phyloP scores from a whole-genome alignment of 2,797 vertebrate species.

The Xerus rutilus region DNA sequence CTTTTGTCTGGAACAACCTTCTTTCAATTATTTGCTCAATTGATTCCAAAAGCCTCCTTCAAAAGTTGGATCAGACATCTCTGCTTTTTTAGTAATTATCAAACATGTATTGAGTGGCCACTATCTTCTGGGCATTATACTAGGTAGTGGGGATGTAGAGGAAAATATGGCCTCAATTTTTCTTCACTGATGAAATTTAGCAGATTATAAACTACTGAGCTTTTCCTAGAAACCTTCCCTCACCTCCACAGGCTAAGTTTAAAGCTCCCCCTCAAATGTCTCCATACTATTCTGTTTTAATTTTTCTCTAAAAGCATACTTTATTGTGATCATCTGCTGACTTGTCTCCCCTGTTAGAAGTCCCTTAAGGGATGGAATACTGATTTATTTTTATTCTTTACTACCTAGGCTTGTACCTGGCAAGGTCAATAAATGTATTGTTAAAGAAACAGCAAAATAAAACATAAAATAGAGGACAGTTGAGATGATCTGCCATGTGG shows the following conservation, averaged over 20 bases:
- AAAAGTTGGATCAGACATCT: background rate
- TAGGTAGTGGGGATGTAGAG: background rate
- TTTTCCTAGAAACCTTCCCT: background rate
- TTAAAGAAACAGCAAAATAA: constrained; percentile 15
- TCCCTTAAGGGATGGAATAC: background rate
- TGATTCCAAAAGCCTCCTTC: background rate
- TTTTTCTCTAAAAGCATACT: background rate
- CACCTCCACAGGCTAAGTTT: background rate
- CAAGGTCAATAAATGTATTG: background rate
- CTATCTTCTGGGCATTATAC: background rate
- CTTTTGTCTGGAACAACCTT: background rate
- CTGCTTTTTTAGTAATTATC: background rate
- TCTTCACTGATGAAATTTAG: background rate
- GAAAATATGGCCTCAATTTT: background rate
- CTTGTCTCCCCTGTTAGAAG: background rate
- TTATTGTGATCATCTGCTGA: background rate
- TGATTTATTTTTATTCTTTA: background rate
- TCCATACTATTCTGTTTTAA: background rate
- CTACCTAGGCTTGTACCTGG: background rate
- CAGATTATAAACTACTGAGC: background rate
- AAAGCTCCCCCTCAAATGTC: background rate
- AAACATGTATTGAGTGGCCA: background rate
- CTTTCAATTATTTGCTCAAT: background rate
- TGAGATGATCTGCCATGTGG: background rate
- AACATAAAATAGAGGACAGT: background rate